Evolutionary conservation across 37 sponge, comb jelly and placozoan species (phyloP).

Genomic region (Ephydatia muelleri): DNA sequence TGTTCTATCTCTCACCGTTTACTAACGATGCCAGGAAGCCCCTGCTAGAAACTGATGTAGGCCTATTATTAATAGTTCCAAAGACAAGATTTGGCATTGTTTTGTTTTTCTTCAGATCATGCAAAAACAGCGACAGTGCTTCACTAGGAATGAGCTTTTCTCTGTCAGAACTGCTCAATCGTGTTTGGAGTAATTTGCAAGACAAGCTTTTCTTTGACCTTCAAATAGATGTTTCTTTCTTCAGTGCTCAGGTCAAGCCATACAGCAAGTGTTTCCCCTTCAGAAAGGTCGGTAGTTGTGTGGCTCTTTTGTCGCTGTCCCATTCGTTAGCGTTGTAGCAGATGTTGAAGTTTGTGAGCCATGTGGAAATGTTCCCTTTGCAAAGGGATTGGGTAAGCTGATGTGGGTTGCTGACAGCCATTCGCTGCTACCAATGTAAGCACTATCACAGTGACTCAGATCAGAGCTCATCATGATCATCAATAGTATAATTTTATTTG

Average conservation of each 20-base stretch:
- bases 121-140: constrained; percentile 36
- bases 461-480: not conserved
- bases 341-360: constrained; percentile 33
- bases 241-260: constrained; percentile 34
- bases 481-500: not conserved
- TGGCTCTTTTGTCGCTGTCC: constrained; percentile 9
- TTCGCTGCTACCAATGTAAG: constrained; percentile 58
- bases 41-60: constrained; percentile 51
- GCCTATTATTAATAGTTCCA: constrained; percentile 16
- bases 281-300: constrained; percentile 29
- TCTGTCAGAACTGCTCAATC: too few relatives aligned
- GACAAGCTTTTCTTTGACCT: constrained; percentile 4
- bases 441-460: not conserved
- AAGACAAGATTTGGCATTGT: constrained; percentile 48
- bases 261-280: constrained; percentile 44
- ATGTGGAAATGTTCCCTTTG: constrained; percentile 12
- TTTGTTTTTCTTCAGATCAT: constrained; percentile 39
- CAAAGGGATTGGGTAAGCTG: constrained; percentile 31
- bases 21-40: constrained; percentile 20
- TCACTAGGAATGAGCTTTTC: constrained; percentile 26
- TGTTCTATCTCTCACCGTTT: constrained; percentile 7
- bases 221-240: not conserved
- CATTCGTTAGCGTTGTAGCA: constrained; percentile 32
- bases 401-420: not conserved
- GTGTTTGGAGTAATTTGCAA: too few relatives aligned